Base-by-base conservation (phyloP, 2,888 invertebrate species). In the Pachycephus smyrnensis region DNA sequence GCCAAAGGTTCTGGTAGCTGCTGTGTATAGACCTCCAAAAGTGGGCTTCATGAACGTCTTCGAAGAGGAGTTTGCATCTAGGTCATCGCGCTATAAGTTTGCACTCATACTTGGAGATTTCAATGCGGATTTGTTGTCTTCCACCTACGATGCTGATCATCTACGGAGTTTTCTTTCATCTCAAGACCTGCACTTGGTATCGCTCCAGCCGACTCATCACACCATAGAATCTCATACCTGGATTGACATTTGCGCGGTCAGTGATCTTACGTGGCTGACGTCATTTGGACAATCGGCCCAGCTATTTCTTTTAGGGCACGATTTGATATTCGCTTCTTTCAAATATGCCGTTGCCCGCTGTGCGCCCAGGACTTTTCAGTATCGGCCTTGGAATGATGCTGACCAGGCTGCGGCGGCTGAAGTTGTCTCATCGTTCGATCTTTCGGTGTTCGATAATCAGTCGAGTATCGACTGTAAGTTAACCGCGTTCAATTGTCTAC, bases 11-110 rank as follows among this genome's bases (percentile, higher is more conserved):
- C 69, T 77, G 23, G 12, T 75, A 37, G 40, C 75, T 23, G 69
- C 75, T 4, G 40, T 77, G 23, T 77, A 77, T 68, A 69, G 75
- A 23, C 75, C 77, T 31, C 75, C 40, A 23, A 75, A 69, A 69
- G 73, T 74, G 69, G 36, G n/a, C n/a, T 15, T 68, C 15, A 1
- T 74, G 32, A 55, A 36, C 12, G 23, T 23, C 12, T 77, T 71
- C 4, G 37, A 77, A 55, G 31, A 32, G 31, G 77, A 69, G 15
- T 40, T 77, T 68, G 69, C 37, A 12, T 1, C 69, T 15, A 23
- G 31, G 68, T 15, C 74, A 36, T 32, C 68, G 15, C 12, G n/a
- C 23, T 77, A 69, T 36, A 36, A 12, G 12, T 36, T 36, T 36
- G 36, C 36, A 36, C 12, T 36, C 12, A 12, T 36, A 1, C 36